phyloP scores from a whole-genome alignment of 2,888 invertebrate genomes.

The Dione juno region DNA sequence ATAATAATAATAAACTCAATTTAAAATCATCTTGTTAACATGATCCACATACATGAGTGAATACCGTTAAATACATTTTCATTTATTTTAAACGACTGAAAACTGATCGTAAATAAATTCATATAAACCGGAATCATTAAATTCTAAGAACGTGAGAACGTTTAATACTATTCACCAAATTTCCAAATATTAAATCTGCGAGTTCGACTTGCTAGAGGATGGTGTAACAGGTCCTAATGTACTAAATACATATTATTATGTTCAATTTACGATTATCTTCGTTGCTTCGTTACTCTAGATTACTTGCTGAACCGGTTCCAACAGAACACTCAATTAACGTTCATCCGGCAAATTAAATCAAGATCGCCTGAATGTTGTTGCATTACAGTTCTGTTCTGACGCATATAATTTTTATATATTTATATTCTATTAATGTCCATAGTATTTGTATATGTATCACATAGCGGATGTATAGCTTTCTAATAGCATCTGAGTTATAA shows the following conservation, averaged over 20 bases:
- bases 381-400: constrained; percentile 56
- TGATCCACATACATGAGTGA: constrained; percentile 21
- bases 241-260: constrained; percentile 47
- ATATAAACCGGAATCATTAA: constrained; percentile 42
- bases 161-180: constrained; percentile 37
- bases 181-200: constrained; percentile 32
- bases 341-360: constrained; percentile 60
- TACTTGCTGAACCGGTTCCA: constrained; percentile 33
- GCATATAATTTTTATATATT: constrained; percentile 16
- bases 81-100: constrained; percentile 40
- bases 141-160: constrained; percentile 48
- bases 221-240: constrained; percentile 45
- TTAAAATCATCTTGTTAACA: constrained; percentile 3
- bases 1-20: constrained; percentile 12
- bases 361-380: constrained; percentile 52
- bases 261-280: constrained; percentile 42
- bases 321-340: constrained; percentile 55
- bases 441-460: constrained; percentile 6
- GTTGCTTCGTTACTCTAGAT: constrained; percentile 30
- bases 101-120: constrained; percentile 40
- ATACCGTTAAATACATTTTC: constrained; percentile 34
- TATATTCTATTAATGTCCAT: background rate
- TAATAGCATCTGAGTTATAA: constrained; percentile 25
- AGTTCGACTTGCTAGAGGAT: constrained; percentile 33
- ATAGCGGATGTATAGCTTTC: constrained; percentile 20